Conservation (phyloP, 2,113 vertebrate species). For the Leucopsar rothschildi region DNA sequence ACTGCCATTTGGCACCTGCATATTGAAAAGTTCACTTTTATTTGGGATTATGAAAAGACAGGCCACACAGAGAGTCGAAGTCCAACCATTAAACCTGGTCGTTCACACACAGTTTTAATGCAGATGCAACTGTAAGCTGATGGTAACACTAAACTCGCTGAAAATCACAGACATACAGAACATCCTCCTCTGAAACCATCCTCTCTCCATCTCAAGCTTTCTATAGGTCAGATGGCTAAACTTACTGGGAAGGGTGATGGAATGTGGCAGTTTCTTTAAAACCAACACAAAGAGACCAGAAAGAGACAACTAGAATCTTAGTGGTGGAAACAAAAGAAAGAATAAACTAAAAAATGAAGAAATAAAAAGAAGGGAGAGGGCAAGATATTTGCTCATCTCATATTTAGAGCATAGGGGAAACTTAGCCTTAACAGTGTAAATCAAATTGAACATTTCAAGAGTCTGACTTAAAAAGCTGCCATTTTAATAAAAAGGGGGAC, state of each 20-base stretch:
- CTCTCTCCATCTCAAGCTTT: neutral
- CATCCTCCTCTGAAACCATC: neutral
- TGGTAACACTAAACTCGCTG: neutral
- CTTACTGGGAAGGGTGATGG: conserved; percentile 68
- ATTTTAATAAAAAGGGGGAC: conserved; percentile 17
- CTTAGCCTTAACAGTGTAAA: conserved; percentile 49
- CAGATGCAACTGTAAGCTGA: neutral
- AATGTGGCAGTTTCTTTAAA: conserved; percentile 64
- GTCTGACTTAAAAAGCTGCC: conserved; percentile 33
- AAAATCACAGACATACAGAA: neutral
- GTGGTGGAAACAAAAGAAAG: neutral
- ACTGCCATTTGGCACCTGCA: neutral
- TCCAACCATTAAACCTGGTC: neutral
- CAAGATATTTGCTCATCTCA: neutral
- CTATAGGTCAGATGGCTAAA: neutral
- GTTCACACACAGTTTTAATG: neutral
- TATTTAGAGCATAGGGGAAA: conserved; percentile 71
- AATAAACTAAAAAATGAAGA: neutral
- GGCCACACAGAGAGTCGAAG: neutral
- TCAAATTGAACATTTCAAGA: conserved; percentile 18
- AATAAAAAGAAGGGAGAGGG: neutral
- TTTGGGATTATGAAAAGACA: neutral
- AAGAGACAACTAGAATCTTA: conserved; percentile 35
- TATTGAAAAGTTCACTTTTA: neutral
- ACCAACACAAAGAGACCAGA: conserved; percentile 35